Evolutionary conservation across 2,888 invertebrate species (phyloP).

Genomic region (Lithophane socia): DNA sequence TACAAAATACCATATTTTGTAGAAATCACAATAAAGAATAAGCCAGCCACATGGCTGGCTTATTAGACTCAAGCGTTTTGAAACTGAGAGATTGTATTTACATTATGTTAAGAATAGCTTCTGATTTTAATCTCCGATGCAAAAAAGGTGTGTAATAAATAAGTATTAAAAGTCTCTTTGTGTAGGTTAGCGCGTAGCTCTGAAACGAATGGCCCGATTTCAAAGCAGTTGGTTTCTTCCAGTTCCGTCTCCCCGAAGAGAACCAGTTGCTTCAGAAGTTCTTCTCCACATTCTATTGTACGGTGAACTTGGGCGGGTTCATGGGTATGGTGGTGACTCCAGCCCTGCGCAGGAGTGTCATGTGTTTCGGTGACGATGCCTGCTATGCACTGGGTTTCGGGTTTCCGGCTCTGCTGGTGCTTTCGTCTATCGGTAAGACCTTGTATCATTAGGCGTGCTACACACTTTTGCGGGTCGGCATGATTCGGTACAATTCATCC

Average conservation of each 20-base stretch:
- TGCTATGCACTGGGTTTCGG: conserved; percentile 95
- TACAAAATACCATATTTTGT: too few relatives aligned
- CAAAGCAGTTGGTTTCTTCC: conserved; percentile 17
- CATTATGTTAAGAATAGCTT: too few relatives aligned
- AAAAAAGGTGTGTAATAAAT: too few relatives aligned
- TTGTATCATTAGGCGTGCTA: background rate
- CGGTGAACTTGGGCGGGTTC: conserved; percentile 93
- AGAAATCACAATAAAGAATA: too few relatives aligned
- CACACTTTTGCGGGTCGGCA: background rate
- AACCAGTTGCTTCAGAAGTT: conserved; percentile 92
- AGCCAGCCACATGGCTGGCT: too few relatives aligned
- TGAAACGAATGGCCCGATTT: background rate
- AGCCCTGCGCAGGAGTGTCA: conserved; percentile 91
- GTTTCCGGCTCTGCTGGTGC: conserved; percentile 93
- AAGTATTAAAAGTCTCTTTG: too few relatives aligned
- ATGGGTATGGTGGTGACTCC: conserved; percentile 93
- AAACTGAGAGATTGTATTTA: too few relatives aligned
- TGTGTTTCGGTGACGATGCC: conserved; percentile 92
- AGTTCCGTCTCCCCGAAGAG: conserved; percentile 93
- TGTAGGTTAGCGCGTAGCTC: too few relatives aligned
- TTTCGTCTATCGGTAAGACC: conserved; percentile 91
- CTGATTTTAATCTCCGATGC: too few relatives aligned
- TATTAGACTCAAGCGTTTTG: too few relatives aligned
- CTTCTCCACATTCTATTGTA: conserved; percentile 96
- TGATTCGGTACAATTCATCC: background rate